These are phyloP conservation scores for Galendromus occidentalis DNA, from an alignment of 1,140 invertebrate genomes.

Conservation along the genomic window DNA sequence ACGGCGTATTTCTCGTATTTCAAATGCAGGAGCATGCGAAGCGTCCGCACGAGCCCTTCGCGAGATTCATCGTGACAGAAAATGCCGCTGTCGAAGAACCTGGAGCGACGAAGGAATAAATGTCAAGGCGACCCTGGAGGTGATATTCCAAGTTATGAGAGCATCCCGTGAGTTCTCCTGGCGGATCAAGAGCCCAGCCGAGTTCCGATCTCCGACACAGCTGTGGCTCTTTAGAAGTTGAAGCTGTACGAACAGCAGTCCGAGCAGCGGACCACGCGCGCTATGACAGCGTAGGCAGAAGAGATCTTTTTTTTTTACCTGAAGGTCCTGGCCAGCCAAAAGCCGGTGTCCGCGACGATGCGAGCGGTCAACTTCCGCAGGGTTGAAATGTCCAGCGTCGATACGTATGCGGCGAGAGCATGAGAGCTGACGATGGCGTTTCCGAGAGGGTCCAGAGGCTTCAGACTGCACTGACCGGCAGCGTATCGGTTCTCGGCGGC, in stretches of 20 bases:
- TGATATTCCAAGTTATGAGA: neutral
- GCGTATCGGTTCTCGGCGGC: neutral
- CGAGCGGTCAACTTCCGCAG: slow-evolving; percentile 45
- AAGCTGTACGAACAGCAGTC: too few species aligned
- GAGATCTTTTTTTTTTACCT: slow-evolving; percentile 38
- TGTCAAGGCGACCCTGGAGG: too few species aligned
- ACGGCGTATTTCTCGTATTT: slow-evolving; percentile 58
- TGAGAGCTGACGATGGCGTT: slow-evolving; percentile 48
- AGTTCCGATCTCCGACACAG: too few species aligned
- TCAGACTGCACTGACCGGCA: slow-evolving; percentile 21
- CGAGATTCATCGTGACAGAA: slow-evolving; percentile 55
- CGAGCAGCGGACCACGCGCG: too few species aligned
- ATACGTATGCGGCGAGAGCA: slow-evolving; percentile 48
- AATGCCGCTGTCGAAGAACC: slow-evolving; percentile 43
- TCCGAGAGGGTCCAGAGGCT: slow-evolving; percentile 37
- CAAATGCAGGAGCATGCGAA: slow-evolving; percentile 51
- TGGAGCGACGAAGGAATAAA: slow-evolving; percentile 21
- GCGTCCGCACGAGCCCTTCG: slow-evolving; percentile 52
- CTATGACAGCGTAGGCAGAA: too few species aligned
- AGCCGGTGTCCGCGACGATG: slow-evolving; percentile 47
- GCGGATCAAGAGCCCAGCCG: too few species aligned
- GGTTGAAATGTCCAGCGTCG: slow-evolving; percentile 43
- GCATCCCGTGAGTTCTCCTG: too few species aligned
- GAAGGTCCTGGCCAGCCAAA: slow-evolving; percentile 57
- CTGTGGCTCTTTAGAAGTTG: too few species aligned